Base-by-base conservation (phyloP, 92 coral and sea anemone species). In the Nematostella vectensis region DNA sequence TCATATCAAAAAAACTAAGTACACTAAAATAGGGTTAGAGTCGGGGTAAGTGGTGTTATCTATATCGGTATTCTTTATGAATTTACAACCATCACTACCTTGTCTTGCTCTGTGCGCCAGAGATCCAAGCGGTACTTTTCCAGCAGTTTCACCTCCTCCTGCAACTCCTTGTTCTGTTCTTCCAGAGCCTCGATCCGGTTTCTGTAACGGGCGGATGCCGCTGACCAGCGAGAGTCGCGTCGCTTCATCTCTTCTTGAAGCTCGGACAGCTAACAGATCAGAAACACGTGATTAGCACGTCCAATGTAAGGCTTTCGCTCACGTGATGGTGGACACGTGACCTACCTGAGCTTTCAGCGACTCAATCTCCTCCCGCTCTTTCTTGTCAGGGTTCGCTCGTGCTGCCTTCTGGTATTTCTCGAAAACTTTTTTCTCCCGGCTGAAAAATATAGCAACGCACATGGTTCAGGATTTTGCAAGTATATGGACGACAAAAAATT, bases 211-310 rank as follows among this genome's bases (percentile, higher is more conserved):
- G 85, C 72, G 10, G 88, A 64, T 20, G 99, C 96, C 57, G 99
- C 99, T 78, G 96, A 93, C 99, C 99, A 93, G 20, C 99, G 88
- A 0, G 96, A 71, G 42, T 93, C 99, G 23, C 99, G 89, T 10
- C 89, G 75, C 81, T 93, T 86, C 29, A 93, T 65, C 50, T 93
- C 99, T 18, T 93, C 96, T 50, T 82, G 99, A 9, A 81, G 62
- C 33, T 93, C 96, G 2, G 68, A 65, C 21, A 79, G 43, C 99
- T 93, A 59, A 0, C 20, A 27, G 42, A 3, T n/a, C n/a, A n/a
- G 25, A n/a, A n/a, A n/a, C n/a, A n/a, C n/a, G n/a, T n/a, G n/a
- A n/a, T n/a, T n/a, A 16, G 16, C 15, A 17, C 29, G n/a, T n/a
- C n/a, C n/a, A n/a, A n/a, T n/a, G n/a, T n/a, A n/a, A n/a, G n/a